Base-by-base conservation (phyloP, 2,888 invertebrate genomes). In the Periphyllus acericola region DNA sequence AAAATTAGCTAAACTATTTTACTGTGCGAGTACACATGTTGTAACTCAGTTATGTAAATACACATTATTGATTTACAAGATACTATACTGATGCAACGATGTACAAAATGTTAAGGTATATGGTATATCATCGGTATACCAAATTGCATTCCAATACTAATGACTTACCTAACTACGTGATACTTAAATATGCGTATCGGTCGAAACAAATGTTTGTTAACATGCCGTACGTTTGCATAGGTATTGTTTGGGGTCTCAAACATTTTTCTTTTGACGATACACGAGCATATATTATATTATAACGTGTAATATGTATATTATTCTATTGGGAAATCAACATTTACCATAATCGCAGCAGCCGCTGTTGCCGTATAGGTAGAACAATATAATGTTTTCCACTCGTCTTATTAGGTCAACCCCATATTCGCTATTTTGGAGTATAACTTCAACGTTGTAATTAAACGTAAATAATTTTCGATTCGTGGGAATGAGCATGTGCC, bases 301-400 rank as follows among this genome's bases (percentile, higher is more conserved):
- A n/a, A n/a, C n/a, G 1, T 46, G 14, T 46, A 66, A 25, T 60
- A 60, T 66, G 0, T 66, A 32, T 9, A 52, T 52, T 34, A 29
- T 40, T 46, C 25, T 71, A 82, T 72, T 52, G 71, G 52, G 71
- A 82, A 82, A 82, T 82, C 82, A 82, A 82, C 82, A 82, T 52
- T 82, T 25, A 52, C 71, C 82, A 71, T 17, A 82, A 82, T 17
- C 5, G 34, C 40, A 32, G 32, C 60, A 14, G 60, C 83, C 72
- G 52, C 55, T 52, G 32, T 75, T n/a, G 60, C 83, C 83, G 17
- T 83, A 19, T n/a, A 34, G 83, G 76, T 84, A 74, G 74, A 83
- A 83, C 83, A 83, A 83, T 83, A 74, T 83, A 74, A 60, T 36
- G 75, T 76, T 84, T 84, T 83, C 46, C 84, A 66, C 60, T 46